Percentiles rank a stretch among this genome's conserved stretches.
Conservation (phyloP, 2,113 vertebrate species). For the Scolopax mira region DNA sequence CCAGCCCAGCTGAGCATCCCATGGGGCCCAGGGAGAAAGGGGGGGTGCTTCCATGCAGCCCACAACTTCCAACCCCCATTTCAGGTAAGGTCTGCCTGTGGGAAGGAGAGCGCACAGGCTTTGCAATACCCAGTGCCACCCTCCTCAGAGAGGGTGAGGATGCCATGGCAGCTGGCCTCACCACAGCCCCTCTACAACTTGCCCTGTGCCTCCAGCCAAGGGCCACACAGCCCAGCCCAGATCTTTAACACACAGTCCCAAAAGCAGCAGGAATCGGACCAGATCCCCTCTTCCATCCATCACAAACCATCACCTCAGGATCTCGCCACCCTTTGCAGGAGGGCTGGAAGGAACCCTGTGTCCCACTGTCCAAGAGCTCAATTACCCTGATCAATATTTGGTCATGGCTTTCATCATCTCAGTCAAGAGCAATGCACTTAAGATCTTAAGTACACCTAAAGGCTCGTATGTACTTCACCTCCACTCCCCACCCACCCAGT, state of each 20-base stretch:
- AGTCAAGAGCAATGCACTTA: not conserved
- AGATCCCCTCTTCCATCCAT: not conserved
- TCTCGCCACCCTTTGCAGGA: not conserved
- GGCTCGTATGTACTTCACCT: accelerated
- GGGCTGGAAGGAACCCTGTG: accelerated
- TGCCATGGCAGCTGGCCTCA: accelerated
- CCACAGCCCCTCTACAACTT: not conserved
- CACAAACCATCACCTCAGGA: accelerated
- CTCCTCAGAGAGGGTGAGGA: accelerated
- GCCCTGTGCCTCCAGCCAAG: not conserved
- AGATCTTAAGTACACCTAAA: not conserved
- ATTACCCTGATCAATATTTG: not conserved
- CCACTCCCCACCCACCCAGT: not conserved
- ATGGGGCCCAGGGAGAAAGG: not conserved
- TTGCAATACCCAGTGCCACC: too few relatives aligned
- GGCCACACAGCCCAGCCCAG: not conserved
- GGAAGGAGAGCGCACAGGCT: accelerated
- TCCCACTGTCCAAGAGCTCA: not conserved
- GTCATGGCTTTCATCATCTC: not conserved
- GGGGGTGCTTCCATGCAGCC: not conserved
- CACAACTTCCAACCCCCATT: too few relatives aligned
- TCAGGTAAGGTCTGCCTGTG: not conserved
- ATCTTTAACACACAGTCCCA: accelerated
- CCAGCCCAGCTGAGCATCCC: not conserved
- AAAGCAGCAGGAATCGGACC: not conserved